phyloP scores from a whole-genome alignment of 1,140 invertebrate species.

The Conopomorpha cramerella region DNA sequence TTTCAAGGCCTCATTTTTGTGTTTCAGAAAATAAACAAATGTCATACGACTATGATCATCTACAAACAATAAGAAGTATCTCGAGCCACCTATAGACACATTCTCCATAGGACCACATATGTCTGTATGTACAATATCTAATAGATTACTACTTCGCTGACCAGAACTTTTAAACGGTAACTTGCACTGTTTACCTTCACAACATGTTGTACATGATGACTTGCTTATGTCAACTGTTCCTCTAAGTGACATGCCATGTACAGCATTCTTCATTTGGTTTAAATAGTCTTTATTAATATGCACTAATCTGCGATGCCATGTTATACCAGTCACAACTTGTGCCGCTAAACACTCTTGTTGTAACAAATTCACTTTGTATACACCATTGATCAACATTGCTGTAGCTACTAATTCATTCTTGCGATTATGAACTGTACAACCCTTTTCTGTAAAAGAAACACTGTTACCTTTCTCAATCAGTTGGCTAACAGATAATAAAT shows the following conservation, averaged over 20 bases:
- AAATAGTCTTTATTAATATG: constrained; percentile 1
- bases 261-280: background rate
- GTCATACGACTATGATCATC: constrained; percentile 11
- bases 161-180: constrained; percentile 2
- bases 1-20: constrained; percentile 1
- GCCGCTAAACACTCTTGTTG: background rate
- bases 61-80: constrained; percentile 25
- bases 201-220: constrained; percentile 1
- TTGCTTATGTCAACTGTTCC: constrained; percentile 2
- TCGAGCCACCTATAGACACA: constrained; percentile 6
- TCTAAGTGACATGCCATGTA: background rate
- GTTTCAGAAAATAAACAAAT: constrained; percentile 2
- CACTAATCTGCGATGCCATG: constrained; percentile 1
- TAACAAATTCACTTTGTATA: constrained; percentile 8
- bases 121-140: constrained; percentile 22
- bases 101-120: constrained; percentile 16
- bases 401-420: constrained; percentile 9
- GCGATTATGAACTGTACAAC: constrained; percentile 9
- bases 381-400: constrained; percentile 7
- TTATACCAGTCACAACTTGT: background rate
- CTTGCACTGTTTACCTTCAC: constrained; percentile 3
- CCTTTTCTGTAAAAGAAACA: constrained; percentile 4
- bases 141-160: constrained; percentile 6
- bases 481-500: constrained; percentile 4
- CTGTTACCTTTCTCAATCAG: constrained; percentile 8